Percentiles rank a stretch among this genome's conserved stretches.
phyloP scores from a whole-genome alignment of 2,113 vertebrate genomes.

The Ochotona curzoniae region DNA sequence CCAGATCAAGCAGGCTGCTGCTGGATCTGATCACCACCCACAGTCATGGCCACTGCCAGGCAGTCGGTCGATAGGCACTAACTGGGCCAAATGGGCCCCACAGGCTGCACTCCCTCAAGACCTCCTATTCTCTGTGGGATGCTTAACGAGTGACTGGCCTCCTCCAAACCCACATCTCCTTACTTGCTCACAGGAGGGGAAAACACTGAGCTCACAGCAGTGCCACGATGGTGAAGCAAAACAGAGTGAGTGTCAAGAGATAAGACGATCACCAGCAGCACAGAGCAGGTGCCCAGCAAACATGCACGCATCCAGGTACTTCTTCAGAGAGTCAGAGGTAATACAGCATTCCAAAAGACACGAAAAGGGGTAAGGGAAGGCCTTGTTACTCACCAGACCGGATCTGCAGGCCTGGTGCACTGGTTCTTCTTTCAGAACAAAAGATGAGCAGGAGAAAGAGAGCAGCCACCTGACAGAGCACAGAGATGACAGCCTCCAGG shows the following conservation, averaged over 20 bases:
- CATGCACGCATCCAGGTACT: not conserved
- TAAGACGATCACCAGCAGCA: not conserved
- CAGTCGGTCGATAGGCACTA: not conserved
- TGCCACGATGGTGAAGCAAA: not conserved
- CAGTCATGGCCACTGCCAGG: not conserved
- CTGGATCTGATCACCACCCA: not conserved
- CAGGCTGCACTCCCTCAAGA: not conserved
- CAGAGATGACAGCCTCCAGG: not conserved
- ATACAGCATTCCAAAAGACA: not conserved
- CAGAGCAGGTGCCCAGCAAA: not conserved
- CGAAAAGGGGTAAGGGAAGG: not conserved
- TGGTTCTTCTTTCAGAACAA: not conserved
- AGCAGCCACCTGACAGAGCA: not conserved
- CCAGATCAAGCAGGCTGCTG: not conserved
- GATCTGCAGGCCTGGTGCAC: not conserved
- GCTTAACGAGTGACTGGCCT: not conserved
- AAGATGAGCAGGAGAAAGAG: not conserved
- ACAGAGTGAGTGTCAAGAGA: not conserved
- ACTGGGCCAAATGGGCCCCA: rapidly evolving
- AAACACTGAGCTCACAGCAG: not conserved
- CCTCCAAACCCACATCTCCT: not conserved
- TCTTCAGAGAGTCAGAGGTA: not conserved
- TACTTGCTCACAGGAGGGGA: not conserved
- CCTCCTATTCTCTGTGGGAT: not conserved
- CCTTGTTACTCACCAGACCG: too few species aligned